Evolutionary conservation across 2,888 invertebrate species (phyloP), one percentile per base, ranked within the genome.

Genomic region (Himalopsyche anomala): DNA sequence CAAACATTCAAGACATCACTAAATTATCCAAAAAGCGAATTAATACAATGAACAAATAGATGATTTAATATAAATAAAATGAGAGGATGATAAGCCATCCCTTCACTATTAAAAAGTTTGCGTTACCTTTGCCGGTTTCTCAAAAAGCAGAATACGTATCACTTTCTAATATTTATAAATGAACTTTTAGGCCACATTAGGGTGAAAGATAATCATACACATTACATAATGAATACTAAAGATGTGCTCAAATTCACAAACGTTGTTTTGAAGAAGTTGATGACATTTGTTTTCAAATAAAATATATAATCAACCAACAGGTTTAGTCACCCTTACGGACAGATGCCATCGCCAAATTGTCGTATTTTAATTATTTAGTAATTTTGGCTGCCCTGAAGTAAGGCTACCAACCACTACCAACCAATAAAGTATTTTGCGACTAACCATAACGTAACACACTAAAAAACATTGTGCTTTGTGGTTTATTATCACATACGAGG

Each of bases 101-200:
- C 51, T 51, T 15, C 51, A 51, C 15, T 51, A 15, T 51, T 51
- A 4, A 51, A 51, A 51, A 51, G 51, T 51, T 51, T 51, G 45
- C 45, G 56, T 56, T 56, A 56, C 62, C 62, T 62, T 62, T 15
- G 62, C 62, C 62, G 62, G 62, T 19, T 19, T 62, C 62, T 62
- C 9, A 62, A 62, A 62, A 19, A 19, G 4, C 11, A 62, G 62
- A 62, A 62, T 62, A 62, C 28, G 62, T n/a, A 19, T 62, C 62
- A 62, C 62, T 62, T 62, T 62, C 62, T 62, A 62, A 62, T 62
- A 62, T 62, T 62, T 62, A 62, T 62, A 28, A 62, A 19, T 62
- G 0, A 62, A 62, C 62, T 62, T 19, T 62, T n/a, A 62, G 19
- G 28, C 8, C 9, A 19, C 62, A 62, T 62, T 62, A 19, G 19